Evolutionary conservation across 2,888 invertebrate species (phyloP).

Genomic region (Pseudoips prasinana): DNA sequence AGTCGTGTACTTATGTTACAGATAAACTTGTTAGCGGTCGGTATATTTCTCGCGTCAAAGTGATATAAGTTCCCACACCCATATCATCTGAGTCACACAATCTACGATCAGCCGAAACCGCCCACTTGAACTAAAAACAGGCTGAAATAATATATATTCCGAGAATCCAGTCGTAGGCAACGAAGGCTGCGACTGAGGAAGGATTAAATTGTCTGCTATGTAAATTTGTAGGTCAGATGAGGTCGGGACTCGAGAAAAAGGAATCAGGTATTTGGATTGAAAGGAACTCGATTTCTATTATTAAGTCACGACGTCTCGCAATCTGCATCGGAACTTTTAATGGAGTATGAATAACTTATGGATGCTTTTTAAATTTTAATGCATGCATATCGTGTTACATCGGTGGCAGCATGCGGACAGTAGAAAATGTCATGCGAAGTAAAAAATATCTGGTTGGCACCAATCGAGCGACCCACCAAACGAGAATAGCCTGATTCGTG

Average conservation of each 20-base stretch:
- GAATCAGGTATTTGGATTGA: constrained; percentile 32
- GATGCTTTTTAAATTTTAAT: constrained; percentile 37
- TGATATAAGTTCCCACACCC: constrained; percentile 68
- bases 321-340: constrained; percentile 26
- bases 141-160: constrained; percentile 57
- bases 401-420: constrained; percentile 33
- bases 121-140: constrained; percentile 64
- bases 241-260: constrained; percentile 36
- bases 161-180: constrained; percentile 45
- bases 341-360: constrained; percentile 31
- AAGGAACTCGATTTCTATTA: constrained; percentile 34
- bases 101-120: constrained; percentile 59
- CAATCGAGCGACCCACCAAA: constrained; percentile 61
- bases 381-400: constrained; percentile 39
- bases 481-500: constrained; percentile 67
- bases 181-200: constrained; percentile 40
- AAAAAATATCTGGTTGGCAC: constrained; percentile 60
- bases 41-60: constrained; percentile 43
- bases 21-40: constrained; percentile 52
- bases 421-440: constrained; percentile 47
- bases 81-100: constrained; percentile 67
- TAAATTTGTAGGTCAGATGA: constrained; percentile 47
- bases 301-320: constrained; percentile 18
- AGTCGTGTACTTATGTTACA: constrained; percentile 51
- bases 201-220: constrained; percentile 49